A percentile compares a stretch with the other conserved stretches of the same genome.
These are phyloP conservation scores for Calliphora vomitoria DNA, from an alignment of 2,888 invertebrate species.

Conservation along the genomic window DNA sequence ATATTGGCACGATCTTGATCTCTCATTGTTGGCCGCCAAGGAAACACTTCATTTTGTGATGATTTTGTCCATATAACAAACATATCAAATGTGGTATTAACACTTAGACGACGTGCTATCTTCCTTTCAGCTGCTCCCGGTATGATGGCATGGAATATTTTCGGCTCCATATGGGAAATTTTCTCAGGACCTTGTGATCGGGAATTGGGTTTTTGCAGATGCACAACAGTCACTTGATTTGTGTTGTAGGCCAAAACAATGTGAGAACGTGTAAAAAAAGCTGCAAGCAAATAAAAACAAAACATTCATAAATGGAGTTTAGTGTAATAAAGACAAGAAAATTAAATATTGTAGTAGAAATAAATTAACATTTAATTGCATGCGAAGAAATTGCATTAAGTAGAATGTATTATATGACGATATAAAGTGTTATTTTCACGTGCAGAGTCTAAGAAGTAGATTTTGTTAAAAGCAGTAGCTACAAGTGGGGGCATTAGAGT, in stretches of 20 bases:
- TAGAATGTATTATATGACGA: neutral
- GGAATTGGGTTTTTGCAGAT: constrained; percentile 87
- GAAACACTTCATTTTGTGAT: constrained; percentile 93
- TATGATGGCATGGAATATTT: constrained; percentile 85
- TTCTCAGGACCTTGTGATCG: constrained; percentile 86
- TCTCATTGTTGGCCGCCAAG: constrained; percentile 94
- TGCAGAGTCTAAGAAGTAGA: neutral
- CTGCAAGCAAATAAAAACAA: constrained; percentile 83
- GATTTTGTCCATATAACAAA: constrained; percentile 94
- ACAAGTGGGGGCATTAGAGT: neutral
- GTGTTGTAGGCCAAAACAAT: constrained; percentile 90
- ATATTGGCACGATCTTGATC: constrained; percentile 95
- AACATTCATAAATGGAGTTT: constrained; percentile 54
- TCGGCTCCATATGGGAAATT: constrained; percentile 89
- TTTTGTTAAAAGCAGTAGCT: neutral
- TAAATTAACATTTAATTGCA: constrained; percentile 3
- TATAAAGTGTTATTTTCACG: neutral
- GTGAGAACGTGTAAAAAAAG: constrained; percentile 88
- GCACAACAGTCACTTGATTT: constrained; percentile 88
- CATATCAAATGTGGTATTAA: constrained; percentile 84
- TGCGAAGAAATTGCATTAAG: neutral
- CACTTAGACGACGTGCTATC: constrained; percentile 82
- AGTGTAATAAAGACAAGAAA: constrained; percentile 74
- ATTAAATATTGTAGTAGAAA: neutral
- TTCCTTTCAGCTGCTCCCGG: constrained; percentile 83